A percentile compares a stretch with the other conserved stretches of the same genome.
phyloP scores from a whole-genome alignment of 2,113 vertebrate species.

The Cromileptes altivelis region DNA sequence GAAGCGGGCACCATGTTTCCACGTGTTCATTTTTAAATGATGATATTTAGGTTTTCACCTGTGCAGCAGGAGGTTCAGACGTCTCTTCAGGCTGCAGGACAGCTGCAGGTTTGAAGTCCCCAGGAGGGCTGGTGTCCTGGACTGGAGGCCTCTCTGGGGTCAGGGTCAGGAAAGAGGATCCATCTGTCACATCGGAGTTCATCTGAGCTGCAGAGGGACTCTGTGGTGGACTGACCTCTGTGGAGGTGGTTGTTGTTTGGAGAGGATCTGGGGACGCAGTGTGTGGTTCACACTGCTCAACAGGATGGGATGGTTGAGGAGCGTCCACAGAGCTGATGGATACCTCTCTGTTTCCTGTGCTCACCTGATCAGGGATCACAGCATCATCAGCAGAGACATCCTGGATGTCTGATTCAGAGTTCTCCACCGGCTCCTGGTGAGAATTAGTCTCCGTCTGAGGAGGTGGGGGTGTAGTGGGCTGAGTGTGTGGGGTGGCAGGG shows the following conservation, averaged over 20 bases:
- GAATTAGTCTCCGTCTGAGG: background rate
- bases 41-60: constrained; percentile 59
- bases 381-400: background rate
- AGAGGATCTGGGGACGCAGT: background rate
- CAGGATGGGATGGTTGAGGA: background rate
- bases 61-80: constrained; percentile 21
- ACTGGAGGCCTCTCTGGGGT: constrained; percentile 72
- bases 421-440: constrained; percentile 66
- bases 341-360: background rate
- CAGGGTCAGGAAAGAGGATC: constrained; percentile 6
- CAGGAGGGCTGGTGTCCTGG: constrained; percentile 73
- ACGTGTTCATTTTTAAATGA: too few relatives aligned
- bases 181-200: constrained; percentile 9
- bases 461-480: background rate
- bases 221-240: constrained; percentile 19
- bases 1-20: too few relatives aligned
- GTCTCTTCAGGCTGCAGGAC: constrained; percentile 49
- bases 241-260: background rate
- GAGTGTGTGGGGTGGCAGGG: constrained; percentile 10
- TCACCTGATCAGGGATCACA: constrained; percentile 8
- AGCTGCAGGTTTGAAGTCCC: background rate
- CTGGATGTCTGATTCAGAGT: constrained; percentile 63
- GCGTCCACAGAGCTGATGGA: background rate
- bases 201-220: constrained; percentile 27
- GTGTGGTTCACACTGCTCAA: background rate